Evolutionary conservation across 37 sponge, comb jelly and placozoan species (phyloP).

Genomic region (Beroe ovata): DNA sequence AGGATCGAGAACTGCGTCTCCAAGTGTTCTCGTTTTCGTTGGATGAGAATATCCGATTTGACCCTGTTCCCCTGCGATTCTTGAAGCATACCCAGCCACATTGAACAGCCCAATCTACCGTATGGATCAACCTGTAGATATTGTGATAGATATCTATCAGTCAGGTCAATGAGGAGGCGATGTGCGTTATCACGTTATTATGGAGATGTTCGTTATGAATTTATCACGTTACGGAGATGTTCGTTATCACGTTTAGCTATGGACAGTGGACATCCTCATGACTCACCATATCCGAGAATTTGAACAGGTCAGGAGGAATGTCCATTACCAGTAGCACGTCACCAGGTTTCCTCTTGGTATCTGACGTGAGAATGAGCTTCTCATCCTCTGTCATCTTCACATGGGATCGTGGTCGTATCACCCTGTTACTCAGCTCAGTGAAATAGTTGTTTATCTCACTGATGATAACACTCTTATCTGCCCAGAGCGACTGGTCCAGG

Average conservation of each 20-base stretch:
- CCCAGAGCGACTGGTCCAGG: not conserved
- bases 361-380: not conserved
- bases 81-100: conserved; percentile 1
- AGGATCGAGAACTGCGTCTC: not conserved
- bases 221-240: too few species aligned
- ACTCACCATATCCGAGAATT: not conserved
- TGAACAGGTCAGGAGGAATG: not conserved
- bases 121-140: conserved; percentile 24
- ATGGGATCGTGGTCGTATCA: not conserved
- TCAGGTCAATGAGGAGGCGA: too few species aligned
- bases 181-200: too few species aligned
- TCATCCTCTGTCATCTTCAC: conserved; percentile 10
- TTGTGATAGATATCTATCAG: too few species aligned
- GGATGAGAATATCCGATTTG: not conserved
- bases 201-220: too few species aligned
- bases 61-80: not conserved
- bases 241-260: too few species aligned
- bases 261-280: too few species aligned
- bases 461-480: not conserved
- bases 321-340: not conserved
- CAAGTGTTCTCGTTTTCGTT: not conserved
- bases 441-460: not conserved
- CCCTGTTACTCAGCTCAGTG: not conserved
- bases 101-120: not conserved
- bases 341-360: not conserved